These are phyloP conservation scores for Amazona vittata DNA, from an alignment of 2,113 vertebrate genomes.

Conservation along the genomic window DNA sequence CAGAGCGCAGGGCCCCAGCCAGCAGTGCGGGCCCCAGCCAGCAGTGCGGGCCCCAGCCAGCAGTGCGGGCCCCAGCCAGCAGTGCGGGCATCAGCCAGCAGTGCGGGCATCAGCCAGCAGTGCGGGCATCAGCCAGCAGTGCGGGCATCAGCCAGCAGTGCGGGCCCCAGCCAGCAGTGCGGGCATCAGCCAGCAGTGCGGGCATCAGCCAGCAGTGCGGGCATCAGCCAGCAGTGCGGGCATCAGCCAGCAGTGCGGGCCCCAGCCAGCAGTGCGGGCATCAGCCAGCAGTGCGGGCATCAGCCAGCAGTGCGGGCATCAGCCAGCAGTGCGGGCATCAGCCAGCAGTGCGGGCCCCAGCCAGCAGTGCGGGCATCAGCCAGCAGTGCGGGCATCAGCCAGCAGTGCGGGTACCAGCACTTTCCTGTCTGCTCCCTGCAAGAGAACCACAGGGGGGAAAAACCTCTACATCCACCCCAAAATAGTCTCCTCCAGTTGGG, in stretches of 20 bases:
- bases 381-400: background rate
- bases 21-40: background rate
- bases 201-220: no score
- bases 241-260: background rate
- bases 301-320: background rate
- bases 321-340: background rate
- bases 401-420: background rate
- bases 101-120: background rate
- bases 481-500: background rate
- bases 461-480: background rate
- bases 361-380: background rate
- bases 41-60: background rate
- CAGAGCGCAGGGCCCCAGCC: background rate
- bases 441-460: background rate
- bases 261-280: background rate
- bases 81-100: background rate
- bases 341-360: background rate
- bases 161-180: background rate
- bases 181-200: no score
- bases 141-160: no score
- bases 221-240: background rate
- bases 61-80: background rate
- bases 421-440: background rate
- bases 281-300: background rate
- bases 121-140: background rate